Percentiles rank a stretch among this genome's conserved stretches.
Conservation (phyloP, 1,140 invertebrate species). For the Procambarus virginalis region DNA sequence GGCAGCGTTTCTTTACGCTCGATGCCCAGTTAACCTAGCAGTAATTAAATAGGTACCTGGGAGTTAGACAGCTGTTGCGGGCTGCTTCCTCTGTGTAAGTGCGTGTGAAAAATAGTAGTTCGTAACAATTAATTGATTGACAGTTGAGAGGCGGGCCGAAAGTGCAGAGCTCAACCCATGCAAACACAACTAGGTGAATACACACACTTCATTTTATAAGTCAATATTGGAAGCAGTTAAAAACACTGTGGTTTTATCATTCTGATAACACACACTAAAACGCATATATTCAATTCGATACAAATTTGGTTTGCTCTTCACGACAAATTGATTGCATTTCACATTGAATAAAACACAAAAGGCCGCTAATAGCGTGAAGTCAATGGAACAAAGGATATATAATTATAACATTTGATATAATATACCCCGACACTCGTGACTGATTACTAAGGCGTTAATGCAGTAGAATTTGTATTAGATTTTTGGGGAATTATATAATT, state of each 20-base stretch:
- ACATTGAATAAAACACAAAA: constrained; percentile 2
- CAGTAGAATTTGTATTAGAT: no score
- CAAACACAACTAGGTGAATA: no score
- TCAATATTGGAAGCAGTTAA: background rate
- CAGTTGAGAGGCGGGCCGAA: no score
- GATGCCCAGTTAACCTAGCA: no score
- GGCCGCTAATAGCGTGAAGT: background rate
- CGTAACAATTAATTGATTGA: no score
- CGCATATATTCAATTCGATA: background rate
- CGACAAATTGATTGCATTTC: background rate
- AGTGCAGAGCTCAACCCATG: no score
- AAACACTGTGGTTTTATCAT: background rate
- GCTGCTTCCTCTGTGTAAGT: no score
- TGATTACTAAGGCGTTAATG: background rate
- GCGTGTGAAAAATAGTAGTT: no score
- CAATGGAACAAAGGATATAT: constrained; percentile 8
- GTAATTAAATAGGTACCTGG: no score
- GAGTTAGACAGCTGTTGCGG: no score
- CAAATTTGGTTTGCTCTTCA: background rate
- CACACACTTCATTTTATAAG: background rate
- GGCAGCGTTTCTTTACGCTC: no score
- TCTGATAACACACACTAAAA: background rate
- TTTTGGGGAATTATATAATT: no score
- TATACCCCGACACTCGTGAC: background rate
- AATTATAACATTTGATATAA: background rate